Percentiles rank a stretch among this genome's conserved stretches.
Conservation (phyloP, 1,140 invertebrate genomes). For the Thaumatotibia leucotreta region DNA sequence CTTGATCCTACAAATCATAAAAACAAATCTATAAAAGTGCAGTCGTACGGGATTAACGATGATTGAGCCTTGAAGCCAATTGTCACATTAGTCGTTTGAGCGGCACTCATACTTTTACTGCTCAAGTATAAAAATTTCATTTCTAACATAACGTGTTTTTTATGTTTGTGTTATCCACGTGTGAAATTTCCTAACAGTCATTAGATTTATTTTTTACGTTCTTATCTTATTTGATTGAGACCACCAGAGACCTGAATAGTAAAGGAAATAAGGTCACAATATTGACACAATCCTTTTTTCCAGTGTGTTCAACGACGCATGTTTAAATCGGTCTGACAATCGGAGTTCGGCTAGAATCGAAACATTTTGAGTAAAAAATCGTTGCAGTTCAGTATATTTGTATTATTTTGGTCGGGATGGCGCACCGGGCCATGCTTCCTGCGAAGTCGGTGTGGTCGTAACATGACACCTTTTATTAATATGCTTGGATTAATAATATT, state of each 20-base stretch:
- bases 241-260: neutral
- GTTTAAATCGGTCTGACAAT: conserved; percentile 24
- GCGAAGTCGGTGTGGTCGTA: conserved; percentile 70
- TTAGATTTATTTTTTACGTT: neutral
- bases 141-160: conserved; percentile 26
- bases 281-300: conserved; percentile 15
- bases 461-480: conserved; percentile 69
- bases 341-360: conserved; percentile 36
- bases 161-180: conserved; percentile 26
- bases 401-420: conserved; percentile 66
- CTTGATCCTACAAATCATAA: neutral
- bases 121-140: conserved; percentile 34
- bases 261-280: conserved; percentile 28
- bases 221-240: neutral
- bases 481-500: conserved; percentile 73
- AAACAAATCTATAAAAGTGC: conserved; percentile 21
- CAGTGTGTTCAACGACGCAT: neutral
- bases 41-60: conserved; percentile 36
- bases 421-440: conserved; percentile 69
- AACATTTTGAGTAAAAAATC: conserved; percentile 47
- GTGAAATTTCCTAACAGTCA: neutral
- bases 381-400: conserved; percentile 47
- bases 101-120: conserved; percentile 27
- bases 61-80: conserved; percentile 31
- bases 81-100: conserved; percentile 20